Base-by-base conservation (phyloP, 2,888 invertebrate species). In the Drosophila merina region DNA sequence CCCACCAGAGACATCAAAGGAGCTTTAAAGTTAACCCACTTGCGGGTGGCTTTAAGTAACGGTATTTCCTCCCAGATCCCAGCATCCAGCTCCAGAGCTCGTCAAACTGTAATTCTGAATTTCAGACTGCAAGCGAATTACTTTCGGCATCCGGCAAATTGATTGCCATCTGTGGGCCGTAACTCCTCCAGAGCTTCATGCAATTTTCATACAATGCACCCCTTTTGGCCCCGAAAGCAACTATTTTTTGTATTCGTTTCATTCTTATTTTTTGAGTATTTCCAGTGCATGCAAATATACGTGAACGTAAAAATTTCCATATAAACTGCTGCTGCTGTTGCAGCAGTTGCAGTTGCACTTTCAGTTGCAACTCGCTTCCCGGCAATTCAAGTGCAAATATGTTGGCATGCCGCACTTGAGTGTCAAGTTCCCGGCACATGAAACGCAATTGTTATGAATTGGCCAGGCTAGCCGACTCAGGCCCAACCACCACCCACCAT, bases 381-480 rank as follows among this genome's bases (percentile, higher is more conserved):
- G 62, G 77, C 77, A 84, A 84, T 84, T 82, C 77, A 79, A 81
- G 81, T 84, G 82, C 81, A 82, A 82, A 82, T 82, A 82, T 82
- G 84, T 76, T 84, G 81, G 81, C 79, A 73, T 69, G 75, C 85
- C 79, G 69, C 79, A 75, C 87, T 87, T 81, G 87, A 81, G 85
- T 70, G 78, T 72, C 82, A 87, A 87, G 86, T 87, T 85, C 56
- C 56, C 56, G 59, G 72, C 66, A 63, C 84, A 83, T 79, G 79
- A 73, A 80, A 86, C 66, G 85, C 81, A 84, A 87, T 81, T 81
- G 81, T 81, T 87, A 78, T 87, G 75, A 81, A 81, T 77, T 87
- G 85, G 73, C 62, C 64, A 25, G 42, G 62, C 42, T 14, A 51
- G 55, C n/a, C 40, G 62, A 60, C 49, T 20, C 20, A 20, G 20